phyloP scores from a whole-genome alignment of 2,113 vertebrate genomes.

The Halichoeres trimaculatus region DNA sequence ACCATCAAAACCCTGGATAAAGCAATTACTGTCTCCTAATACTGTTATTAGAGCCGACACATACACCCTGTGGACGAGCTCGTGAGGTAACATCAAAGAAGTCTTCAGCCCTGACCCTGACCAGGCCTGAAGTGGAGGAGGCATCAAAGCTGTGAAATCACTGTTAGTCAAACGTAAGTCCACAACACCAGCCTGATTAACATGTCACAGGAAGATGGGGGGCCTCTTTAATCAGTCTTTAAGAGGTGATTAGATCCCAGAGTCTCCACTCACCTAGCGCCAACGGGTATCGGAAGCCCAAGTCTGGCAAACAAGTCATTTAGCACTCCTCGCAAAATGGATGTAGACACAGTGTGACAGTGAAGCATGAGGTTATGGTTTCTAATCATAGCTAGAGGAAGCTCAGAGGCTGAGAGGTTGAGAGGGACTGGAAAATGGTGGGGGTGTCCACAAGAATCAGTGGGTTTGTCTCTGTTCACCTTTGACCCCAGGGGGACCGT shows the following conservation, averaged over 20 bases:
- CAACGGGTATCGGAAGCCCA: constrained; percentile 4
- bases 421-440: constrained; percentile 40
- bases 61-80: constrained; percentile 47
- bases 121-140: constrained; percentile 52
- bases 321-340: constrained; percentile 58
- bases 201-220: constrained; percentile 55
- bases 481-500: constrained; percentile 49
- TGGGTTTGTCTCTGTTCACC: constrained; percentile 40
- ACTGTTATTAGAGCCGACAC: constrained; percentile 50
- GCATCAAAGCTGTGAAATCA: constrained; percentile 64
- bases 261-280: constrained; percentile 30
- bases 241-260: constrained; percentile 58
- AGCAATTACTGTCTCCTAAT: constrained; percentile 42
- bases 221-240: constrained; percentile 54
- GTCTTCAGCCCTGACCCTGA: constrained; percentile 58
- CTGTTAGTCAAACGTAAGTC: constrained; percentile 48
- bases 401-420: constrained; percentile 24
- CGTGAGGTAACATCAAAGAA: constrained; percentile 71
- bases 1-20: constrained; percentile 30
- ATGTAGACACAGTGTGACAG: constrained; percentile 68
- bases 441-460: constrained; percentile 42
- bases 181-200: constrained; percentile 69
- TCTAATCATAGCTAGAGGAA: constrained; percentile 75
- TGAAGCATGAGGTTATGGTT: constrained; percentile 79
- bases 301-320: constrained; percentile 58